Base-by-base conservation (phyloP, 2,113 vertebrate genomes). In the Petroica traversi region DNA sequence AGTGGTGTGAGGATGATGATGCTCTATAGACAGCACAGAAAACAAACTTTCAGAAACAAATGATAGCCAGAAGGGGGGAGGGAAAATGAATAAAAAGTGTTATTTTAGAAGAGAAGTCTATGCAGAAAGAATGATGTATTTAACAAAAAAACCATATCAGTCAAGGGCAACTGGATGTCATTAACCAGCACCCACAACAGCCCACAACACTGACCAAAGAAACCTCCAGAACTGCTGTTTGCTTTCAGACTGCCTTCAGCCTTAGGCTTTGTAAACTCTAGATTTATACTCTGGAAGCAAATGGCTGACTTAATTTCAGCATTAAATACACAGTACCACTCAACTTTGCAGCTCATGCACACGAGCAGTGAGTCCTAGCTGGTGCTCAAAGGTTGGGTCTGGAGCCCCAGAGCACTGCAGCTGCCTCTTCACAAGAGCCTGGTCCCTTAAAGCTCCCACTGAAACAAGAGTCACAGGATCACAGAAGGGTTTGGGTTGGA, bases 61-160 rank as follows among this genome's bases (percentile, higher is more conserved):
- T 9, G 4, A 9, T 3, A 59, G 38, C 17, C 16, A 25, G 78
- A 41, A 66, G 6, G 0, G 3, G 11, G 7, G 11, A 41, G 9
- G 18, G 20, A n/a, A 41, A 55, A 80, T 71, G 23, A 76, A 10
- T 28, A 19, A 49, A 46, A 71, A 31, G 22, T 5, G 16, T 14
- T 14, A n/a, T 31, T 91, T 45, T 26, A 49, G 46, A 41, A 76
- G 41, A 33, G 5, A 72, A 46, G 48, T 11, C 58, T n/a, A 43
- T 6, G 19, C 14, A 40, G 54, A 61, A 79, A 72, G 40, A 72
- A 83, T 11, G 1, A 38, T 1, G 3, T 36, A 71, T 38, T 41
- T 34, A 89, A 61, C 41, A 66, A 52, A 61, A 62, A 59, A 46
- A 11, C 14, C 62, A 1, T 7, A 26, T 8, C 28, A 36, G 58